Conservation (phyloP, 2,888 invertebrate genomes). For the Ferdinandea cuprea region DNA sequence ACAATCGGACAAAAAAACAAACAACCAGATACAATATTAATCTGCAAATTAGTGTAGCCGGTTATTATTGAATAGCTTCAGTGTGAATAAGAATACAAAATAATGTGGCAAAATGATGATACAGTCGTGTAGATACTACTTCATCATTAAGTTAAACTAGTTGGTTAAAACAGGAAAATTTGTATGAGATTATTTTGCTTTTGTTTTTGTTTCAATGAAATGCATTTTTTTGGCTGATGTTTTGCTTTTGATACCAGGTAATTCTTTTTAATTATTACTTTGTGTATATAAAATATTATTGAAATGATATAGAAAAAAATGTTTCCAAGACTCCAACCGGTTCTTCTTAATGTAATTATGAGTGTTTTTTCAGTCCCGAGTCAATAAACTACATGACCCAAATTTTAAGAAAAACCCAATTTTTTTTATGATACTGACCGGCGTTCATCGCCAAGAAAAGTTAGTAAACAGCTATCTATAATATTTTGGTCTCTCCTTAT, state of each 20-base stretch:
- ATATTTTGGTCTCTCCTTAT: too few species aligned
- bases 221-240: background rate
- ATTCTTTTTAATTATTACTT: too few species aligned
- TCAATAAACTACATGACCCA: too few species aligned
- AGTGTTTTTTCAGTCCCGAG: too few species aligned
- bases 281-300: too few species aligned
- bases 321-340: too few species aligned
- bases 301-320: too few species aligned
- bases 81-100: background rate
- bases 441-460: too few species aligned
- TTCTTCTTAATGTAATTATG: too few species aligned
- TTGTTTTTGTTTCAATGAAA: background rate
- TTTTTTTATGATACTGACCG: too few species aligned
- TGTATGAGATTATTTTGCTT: background rate
- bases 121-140: background rate
- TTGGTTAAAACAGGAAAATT: constrained; percentile 2
- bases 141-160: constrained; percentile 8
- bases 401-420: too few species aligned
- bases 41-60: constrained; percentile 29
- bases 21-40: constrained; percentile 33
- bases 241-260: background rate
- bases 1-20: constrained; percentile 15
- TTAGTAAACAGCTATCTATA: too few species aligned
- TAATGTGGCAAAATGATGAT: constrained; percentile 1
- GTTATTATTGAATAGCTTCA: constrained; percentile 14